Percentiles rank a stretch among this genome's conserved stretches.
Evolutionary conservation across 37 sponge, comb jelly and placozoan species (phyloP).

Genomic region (Spongilla lacustris): DNA sequence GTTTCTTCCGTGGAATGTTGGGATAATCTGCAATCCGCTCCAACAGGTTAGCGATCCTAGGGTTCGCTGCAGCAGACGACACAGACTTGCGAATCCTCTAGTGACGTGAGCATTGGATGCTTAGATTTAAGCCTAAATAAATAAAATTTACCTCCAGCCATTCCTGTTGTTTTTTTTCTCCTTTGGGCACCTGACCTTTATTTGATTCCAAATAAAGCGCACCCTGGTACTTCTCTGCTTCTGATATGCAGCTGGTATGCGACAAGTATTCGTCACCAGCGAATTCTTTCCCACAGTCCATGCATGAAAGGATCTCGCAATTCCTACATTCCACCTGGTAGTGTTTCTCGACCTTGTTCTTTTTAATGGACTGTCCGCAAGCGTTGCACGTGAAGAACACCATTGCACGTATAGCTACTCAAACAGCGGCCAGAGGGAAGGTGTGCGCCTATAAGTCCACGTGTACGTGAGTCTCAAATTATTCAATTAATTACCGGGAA

Average conservation of each 20-base stretch:
- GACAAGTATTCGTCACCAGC: conserved; percentile 77
- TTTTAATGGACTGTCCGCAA: conserved; percentile 95
- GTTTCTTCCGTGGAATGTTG: conserved; percentile 95
- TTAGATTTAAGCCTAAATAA: neutral
- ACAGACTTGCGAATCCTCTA: conserved; percentile 61
- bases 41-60: conserved; percentile 63
- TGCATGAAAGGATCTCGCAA: conserved; percentile 89
- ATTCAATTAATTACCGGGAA: neutral
- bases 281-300: conserved; percentile 96
- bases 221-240: conserved; percentile 98
- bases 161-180: conserved; percentile 89
- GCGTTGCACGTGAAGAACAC: conserved; percentile 96
- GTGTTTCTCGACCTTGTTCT: conserved; percentile 96
- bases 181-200: conserved; percentile 68
- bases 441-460: neutral
- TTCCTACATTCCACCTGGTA: conserved; percentile 69
- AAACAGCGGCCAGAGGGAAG: too few species aligned
- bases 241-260: conserved; percentile 95
- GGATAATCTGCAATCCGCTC: conserved; percentile 80
- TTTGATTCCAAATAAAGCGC: conserved; percentile 70
- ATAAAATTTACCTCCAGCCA: conserved; percentile 86
- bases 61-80: conserved; percentile 38
- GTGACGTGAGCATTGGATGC: neutral
- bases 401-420: conserved; percentile 49
- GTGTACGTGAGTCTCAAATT: neutral